Base-by-base conservation (phyloP, 2,113 vertebrate genomes). In the Prinia subflava region DNA sequence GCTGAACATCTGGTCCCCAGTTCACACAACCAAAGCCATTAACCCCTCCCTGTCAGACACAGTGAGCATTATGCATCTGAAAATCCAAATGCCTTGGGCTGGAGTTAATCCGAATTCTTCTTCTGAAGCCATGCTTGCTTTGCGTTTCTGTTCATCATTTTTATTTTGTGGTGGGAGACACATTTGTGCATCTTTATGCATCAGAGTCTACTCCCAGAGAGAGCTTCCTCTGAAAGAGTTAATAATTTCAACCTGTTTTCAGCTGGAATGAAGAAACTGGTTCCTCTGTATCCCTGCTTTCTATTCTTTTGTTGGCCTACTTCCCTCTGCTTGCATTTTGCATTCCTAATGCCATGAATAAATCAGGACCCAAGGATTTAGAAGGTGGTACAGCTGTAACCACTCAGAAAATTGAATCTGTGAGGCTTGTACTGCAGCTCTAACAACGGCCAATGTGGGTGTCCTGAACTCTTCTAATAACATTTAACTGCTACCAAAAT, bases 291-390 rank as follows among this genome's bases (percentile, higher is more conserved):
- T 90, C 86, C 79, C 93, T 89, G 63, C 87, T 95, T 94, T 94
- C 93, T 93, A 35, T 91, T 95, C 93, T 95, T 87, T 95, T 93
- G 83, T 95, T 97, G 95, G 96, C 97, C 96, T 96, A 95, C 95
- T 96, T 97, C 96, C 94, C 91, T 78, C 74, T 94, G 93, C 92
- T 97, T 95, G 94, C 88, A 94, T 95, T 97, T 95, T 95, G 97
- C 94, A 97, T 97, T 92, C 90, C 89, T 96, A 96, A 96, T 97
- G 87, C 94, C 75, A 95, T 96, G 96, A 97, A 97, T 97, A 97
- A 97, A 97, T 97, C 89, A 96, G 91, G 92, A 95, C 81, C 91
- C 76, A 91, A 90, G 92, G 95, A 96, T 96, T 96, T 96, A 87
- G 93, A 92, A 95, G 93, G 91, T 95, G 87, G 84, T 92, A 96